These are phyloP conservation scores for Hirtodrosophila cameraria DNA, from an alignment of 2,888 invertebrate genomes.

Conservation along the genomic window DNA sequence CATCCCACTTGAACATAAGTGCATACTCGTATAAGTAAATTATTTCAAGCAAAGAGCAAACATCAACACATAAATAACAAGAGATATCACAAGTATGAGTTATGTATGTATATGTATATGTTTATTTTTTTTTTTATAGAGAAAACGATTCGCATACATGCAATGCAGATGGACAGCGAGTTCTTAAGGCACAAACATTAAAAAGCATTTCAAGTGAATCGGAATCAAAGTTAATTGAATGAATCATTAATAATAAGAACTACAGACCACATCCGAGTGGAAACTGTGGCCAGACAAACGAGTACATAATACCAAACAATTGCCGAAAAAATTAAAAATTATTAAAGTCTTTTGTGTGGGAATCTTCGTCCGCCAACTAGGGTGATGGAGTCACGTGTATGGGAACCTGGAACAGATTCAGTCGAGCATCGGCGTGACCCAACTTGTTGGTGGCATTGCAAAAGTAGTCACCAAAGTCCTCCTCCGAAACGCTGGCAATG, in stretches of 20 bases:
- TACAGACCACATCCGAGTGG: slow-evolving; percentile 59
- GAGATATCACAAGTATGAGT: slow-evolving; percentile 12
- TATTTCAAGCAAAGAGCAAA: slow-evolving; percentile 19
- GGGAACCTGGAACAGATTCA: slow-evolving; percentile 81
- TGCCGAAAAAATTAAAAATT: slow-evolving; percentile 61
- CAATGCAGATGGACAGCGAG: slow-evolving; percentile 41
- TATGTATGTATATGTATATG: slow-evolving; percentile 22
- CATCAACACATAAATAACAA: slow-evolving; percentile 4
- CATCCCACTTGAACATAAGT: slow-evolving; percentile 2
- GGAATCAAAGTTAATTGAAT: slow-evolving; percentile 81
- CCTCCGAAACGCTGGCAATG: slow-evolving; percentile 75
- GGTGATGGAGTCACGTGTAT: slow-evolving; percentile 78
- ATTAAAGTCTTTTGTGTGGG: slow-evolving; percentile 68
- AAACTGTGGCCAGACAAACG: slow-evolving; percentile 31
- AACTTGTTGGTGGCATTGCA: slow-evolving; percentile 84
- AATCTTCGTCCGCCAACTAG: slow-evolving; percentile 31
- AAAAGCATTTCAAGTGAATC: slow-evolving; percentile 64
- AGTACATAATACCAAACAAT: slow-evolving; percentile 49
- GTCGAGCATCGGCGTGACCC: slow-evolving; percentile 81
- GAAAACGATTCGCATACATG: slow-evolving; percentile 38
- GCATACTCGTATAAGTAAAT: not conserved
- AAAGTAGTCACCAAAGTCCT: slow-evolving; percentile 82
- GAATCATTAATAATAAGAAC: slow-evolving; percentile 76
- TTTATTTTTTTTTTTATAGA: slow-evolving; percentile 37
- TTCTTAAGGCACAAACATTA: slow-evolving; percentile 70